Base-by-base conservation (phyloP, 2,888 invertebrate genomes). In the Drosophila mettleri region DNA sequence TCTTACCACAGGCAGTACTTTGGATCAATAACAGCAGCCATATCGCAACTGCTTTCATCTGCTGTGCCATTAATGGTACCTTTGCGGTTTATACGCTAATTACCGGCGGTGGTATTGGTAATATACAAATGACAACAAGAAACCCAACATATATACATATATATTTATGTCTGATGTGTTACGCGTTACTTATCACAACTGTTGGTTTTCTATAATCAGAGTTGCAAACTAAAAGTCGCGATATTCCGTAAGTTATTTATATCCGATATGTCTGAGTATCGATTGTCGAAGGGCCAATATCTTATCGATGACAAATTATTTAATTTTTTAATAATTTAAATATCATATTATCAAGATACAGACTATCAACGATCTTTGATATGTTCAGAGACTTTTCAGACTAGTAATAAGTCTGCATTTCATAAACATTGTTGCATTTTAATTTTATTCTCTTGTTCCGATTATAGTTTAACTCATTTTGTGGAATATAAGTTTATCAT, bases 11-110 rank as follows among this genome's bases (percentile, higher is more conserved):
- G 39, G 8, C 9, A 34, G 58, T 48, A 51, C 39, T 48, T 41
- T 78, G 74, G n/a, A 78, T 33, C 24, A 82, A 20, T 12, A 88
- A 60, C 22, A 86, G 57, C 58, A 87, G 57, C 78, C 83, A 87
- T 69, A 87, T 55, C 18, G 57, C 41, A 59, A 64, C 68, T 52
- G 64, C 58, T 61, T 69, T 71, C 10, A 67, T 46, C 68, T 57
- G 65, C 24, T 64, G 59, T 57, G 74, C 63, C 86, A 89, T 87
- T 78, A 51, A 48, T 52, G 18, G 14, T 12, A 20, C 34, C 20
- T 79, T 66, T 58, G 41, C n/a, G 22, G 43, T 12, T 38, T 41
- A 5, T 36, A 20, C 31, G 46, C 29, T 39, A 12, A 38, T 36
- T 14, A 12, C n/a, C 18, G 41, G 33, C 36, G 27, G 22, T 53